Base-by-base conservation (phyloP, 1,140 invertebrate genomes). In the Cephus cinctus region DNA sequence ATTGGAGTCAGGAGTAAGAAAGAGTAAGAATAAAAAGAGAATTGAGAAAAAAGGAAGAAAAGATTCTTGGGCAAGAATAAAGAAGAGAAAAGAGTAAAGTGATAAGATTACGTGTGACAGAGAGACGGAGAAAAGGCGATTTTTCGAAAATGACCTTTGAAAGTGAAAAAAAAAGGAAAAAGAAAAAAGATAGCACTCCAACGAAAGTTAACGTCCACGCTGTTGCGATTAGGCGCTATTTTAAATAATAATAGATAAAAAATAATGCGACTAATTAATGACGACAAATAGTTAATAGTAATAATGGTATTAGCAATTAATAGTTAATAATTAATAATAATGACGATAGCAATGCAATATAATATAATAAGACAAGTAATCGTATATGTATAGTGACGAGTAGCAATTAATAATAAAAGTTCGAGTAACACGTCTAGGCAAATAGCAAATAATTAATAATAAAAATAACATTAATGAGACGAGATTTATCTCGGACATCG, bases 321-420 rank as follows among this genome's bases (percentile, higher is more conserved):
- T 51, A 54, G 19, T 39, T 46, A 56, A 55, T 50, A 44, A 57
- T 41, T 47, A 55, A 54, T 55, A 59, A 57, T 57, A 31, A 34
- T 54, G 42, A 18, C 39, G 40, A 36, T 52, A 52, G 27, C 43
- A 38, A 25, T 50, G n/a, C n/a, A n/a, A n/a, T n/a, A n/a, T n/a
- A n/a, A n/a, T n/a, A n/a, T n/a, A n/a, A n/a, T n/a, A n/a, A n/a
- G n/a, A n/a, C n/a, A n/a, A n/a, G n/a, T n/a, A n/a, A n/a, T n/a
- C n/a, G n/a, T n/a, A n/a, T n/a, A n/a, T n/a, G n/a, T n/a, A n/a
- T n/a, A n/a, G n/a, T 43, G 14, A 34, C 21, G 27, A 16, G n/a
- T 9, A 44, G 12, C 35, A 4, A 21, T 39, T 58, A 53, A 36
- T 32, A 32, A 52, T 44, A 51, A 16, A 49, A 40, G 40, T 47